A percentile compares a stretch with the other conserved stretches of the same genome.
Evolutionary conservation across 2,113 vertebrate genomes (phyloP).

Genomic region (Onychorhynchus coronatus): DNA sequence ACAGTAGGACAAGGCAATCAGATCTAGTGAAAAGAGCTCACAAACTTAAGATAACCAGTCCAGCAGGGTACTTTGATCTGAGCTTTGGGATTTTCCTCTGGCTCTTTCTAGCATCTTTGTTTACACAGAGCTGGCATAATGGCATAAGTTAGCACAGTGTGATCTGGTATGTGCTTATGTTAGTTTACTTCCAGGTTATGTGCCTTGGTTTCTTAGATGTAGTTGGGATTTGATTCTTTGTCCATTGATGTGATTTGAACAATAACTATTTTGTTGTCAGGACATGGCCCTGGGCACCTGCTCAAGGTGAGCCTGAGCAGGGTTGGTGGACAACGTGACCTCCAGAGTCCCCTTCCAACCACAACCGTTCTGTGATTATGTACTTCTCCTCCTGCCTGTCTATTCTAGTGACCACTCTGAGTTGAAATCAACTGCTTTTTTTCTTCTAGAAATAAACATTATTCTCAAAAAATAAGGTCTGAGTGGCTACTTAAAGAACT

Average conservation of each 20-base stretch:
- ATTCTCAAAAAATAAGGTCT: background rate
- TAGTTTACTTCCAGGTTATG: background rate
- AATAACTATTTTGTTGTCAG: background rate
- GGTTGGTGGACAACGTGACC: background rate
- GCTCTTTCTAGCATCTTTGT: background rate
- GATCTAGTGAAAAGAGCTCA: background rate
- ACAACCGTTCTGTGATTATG: background rate
- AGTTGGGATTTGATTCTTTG: background rate
- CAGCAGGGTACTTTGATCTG: background rate
- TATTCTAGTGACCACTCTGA: background rate
- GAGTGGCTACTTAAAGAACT: background rate
- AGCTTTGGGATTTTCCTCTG: background rate
- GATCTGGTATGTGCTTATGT: background rate
- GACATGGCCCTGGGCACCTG: background rate
- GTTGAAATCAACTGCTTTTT: background rate
- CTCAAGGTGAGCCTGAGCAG: background rate
- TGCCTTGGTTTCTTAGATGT: background rate
- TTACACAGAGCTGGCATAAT: background rate
- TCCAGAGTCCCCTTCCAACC: background rate
- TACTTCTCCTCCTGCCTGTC: background rate
- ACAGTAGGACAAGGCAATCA: background rate
- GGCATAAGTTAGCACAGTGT: background rate
- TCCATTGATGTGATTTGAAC: background rate
- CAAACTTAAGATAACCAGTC: background rate
- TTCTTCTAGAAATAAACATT: background rate